Base-by-base conservation (phyloP, 2,113 vertebrate genomes). In the Meleagris gallopavo region DNA sequence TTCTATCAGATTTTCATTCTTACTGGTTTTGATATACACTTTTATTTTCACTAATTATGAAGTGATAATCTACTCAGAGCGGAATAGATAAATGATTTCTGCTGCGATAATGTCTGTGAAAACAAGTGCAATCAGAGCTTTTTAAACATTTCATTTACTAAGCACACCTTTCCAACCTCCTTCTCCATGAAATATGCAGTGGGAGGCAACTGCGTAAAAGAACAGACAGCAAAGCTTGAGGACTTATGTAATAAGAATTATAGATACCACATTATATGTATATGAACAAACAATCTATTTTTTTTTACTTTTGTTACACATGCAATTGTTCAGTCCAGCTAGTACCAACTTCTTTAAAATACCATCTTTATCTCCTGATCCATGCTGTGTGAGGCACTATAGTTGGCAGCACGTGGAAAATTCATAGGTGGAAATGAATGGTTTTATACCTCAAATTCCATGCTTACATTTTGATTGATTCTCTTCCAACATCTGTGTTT, bases 61-160 rank as follows among this genome's bases (percentile, higher is more conserved):
- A 57, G 38, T 71, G 38, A 83, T 20, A 86, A 46, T 78, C 34
- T 80, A 54, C 43, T 86, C 36, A 64, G 27, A 73, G 24, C 29
- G 78, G 48, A 92, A 78, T 6, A 74, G 30, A 67, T 64, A 17
- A 88, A 72, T 73, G 38, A 60, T 72, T 84, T 88, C 70, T 95
- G 43, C 43, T 86, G 36, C n/a, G 45, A 24, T 84, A 86, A 83
- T 46, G 25, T 21, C 52, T 75, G 20, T 69, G 77, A 82, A 92
- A 93, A 40, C 43, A 65, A 86, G 16, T 75, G 24, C 24, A 83
- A 76, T 74, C 22, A 38, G 60, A 45, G 79, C 13, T 27, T 84
- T 55, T 81, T 81, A 88, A 75, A 84, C 40, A 40, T 78, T 84
- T 36, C 29, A 52, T 90, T 90, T 88, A 74, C 78, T 83, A 93